Conservation (phyloP, 1,140 invertebrate genomes). For the Polypedilum pembai region DNA sequence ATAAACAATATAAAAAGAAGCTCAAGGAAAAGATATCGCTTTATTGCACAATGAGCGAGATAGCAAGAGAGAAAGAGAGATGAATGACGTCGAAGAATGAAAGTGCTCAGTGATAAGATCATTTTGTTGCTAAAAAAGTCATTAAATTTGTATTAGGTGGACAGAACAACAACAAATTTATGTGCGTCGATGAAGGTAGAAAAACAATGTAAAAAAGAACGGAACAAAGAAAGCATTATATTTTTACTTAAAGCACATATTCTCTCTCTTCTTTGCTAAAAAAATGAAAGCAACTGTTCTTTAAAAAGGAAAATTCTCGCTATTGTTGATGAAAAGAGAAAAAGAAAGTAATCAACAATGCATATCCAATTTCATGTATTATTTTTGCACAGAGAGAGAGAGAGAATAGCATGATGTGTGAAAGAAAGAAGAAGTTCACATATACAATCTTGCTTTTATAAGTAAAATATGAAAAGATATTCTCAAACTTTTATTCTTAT, state of each 20-base stretch:
- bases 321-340: too few relatives aligned
- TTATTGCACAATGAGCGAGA: too few relatives aligned
- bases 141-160: conserved; percentile 12
- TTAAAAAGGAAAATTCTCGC: too few relatives aligned
- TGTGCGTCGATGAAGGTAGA: not conserved
- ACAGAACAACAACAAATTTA: too few relatives aligned
- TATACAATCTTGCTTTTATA: conserved; percentile 3
- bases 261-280: too few relatives aligned
- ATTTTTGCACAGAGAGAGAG: not conserved
- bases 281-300: too few relatives aligned
- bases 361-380: conserved; percentile 12
- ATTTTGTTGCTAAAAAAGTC: not conserved
- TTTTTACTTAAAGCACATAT: not conserved
- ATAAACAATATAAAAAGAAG: too few relatives aligned
- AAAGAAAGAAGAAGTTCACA: not conserved
- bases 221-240: not conserved
- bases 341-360: not conserved
- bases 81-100: not conserved
- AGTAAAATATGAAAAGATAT: conserved; percentile 4
- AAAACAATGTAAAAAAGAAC: not conserved
- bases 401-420: not conserved
- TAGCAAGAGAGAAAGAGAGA: too few relatives aligned
- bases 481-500: not conserved
- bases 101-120: not conserved
- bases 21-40: too few relatives aligned